Evolutionary conservation across 2,888 invertebrate genomes (phyloP).

Genomic region (Cistogaster globosa): DNA sequence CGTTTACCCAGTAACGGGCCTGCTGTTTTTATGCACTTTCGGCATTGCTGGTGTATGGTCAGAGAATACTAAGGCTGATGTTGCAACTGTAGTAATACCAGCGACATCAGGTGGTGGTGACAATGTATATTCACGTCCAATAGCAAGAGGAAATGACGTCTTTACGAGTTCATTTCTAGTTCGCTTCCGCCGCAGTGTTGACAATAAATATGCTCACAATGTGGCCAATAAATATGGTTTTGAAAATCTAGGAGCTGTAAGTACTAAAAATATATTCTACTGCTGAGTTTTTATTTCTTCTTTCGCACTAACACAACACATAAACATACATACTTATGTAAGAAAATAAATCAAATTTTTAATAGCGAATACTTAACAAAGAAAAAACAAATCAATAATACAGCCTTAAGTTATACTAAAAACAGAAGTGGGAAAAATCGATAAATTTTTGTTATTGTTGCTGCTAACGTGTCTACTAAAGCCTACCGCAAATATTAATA

Average conservation of each 20-base stretch:
- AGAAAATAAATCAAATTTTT: neutral
- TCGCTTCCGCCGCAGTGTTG: constrained; percentile 91
- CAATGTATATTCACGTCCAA: constrained; percentile 65
- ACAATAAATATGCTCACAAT: constrained; percentile 89
- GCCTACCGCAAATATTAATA: constrained; percentile 17
- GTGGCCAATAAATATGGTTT: constrained; percentile 96
- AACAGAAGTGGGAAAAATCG: constrained; percentile 61
- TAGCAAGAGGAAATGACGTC: constrained; percentile 83
- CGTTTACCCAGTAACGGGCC: constrained; percentile 76
- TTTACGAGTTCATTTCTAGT: constrained; percentile 98
- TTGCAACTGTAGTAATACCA: constrained; percentile 45
- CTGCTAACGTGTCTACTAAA: constrained; percentile 3
- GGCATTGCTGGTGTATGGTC: constrained; percentile 45
- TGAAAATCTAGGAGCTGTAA: constrained; percentile 96
- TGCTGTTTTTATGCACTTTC: constrained; percentile 74
- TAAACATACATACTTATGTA: neutral
- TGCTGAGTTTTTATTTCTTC: neutral
- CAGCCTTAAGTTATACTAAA: constrained; percentile 24
- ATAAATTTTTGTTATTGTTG: constrained; percentile 50
- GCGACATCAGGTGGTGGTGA: constrained; percentile 20
- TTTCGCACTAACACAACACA: neutral
- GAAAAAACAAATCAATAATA: constrained; percentile 36
- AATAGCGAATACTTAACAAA: neutral
- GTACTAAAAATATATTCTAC: constrained; percentile 81
- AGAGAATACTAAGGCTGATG: constrained; percentile 21